Evolutionary conservation across 1,140 invertebrate genomes (phyloP).

Genomic region (Marisa cornuarietis): DNA sequence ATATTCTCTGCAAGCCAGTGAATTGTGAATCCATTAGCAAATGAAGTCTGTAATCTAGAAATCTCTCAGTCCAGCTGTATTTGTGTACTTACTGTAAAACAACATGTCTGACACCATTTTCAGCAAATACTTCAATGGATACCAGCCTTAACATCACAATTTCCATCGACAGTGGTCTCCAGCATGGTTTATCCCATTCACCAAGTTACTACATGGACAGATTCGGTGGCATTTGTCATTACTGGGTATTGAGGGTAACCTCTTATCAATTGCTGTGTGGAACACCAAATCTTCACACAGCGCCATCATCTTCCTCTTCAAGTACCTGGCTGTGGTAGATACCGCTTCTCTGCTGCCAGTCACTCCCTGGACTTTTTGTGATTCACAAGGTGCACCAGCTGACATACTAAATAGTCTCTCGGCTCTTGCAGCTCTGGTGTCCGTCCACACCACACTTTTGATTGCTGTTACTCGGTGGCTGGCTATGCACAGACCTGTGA

Average conservation of each 20-base stretch:
- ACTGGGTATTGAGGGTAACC: background rate
- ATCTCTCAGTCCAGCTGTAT: too few species aligned
- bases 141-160: too few species aligned
- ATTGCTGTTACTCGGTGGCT: background rate
- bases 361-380: background rate
- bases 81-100: too few species aligned
- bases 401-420: background rate
- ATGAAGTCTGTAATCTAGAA: too few species aligned
- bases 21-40: too few species aligned
- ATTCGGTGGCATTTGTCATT: background rate
- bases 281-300: background rate
- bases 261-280: background rate
- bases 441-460: background rate
- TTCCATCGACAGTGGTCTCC: too few species aligned
- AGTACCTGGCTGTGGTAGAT: background rate
- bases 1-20: too few species aligned
- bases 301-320: conserved; percentile 3
- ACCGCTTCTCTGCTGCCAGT: background rate
- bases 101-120: too few species aligned
- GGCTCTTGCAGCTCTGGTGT: background rate
- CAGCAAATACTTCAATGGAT: too few species aligned
- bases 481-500: background rate
- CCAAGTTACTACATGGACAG: too few species aligned
- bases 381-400: too few species aligned
- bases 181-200: too few species aligned